Evolutionary conservation across 2,797 vertebrate genomes (phyloP).

Genomic region (Characodon lateralis): DNA sequence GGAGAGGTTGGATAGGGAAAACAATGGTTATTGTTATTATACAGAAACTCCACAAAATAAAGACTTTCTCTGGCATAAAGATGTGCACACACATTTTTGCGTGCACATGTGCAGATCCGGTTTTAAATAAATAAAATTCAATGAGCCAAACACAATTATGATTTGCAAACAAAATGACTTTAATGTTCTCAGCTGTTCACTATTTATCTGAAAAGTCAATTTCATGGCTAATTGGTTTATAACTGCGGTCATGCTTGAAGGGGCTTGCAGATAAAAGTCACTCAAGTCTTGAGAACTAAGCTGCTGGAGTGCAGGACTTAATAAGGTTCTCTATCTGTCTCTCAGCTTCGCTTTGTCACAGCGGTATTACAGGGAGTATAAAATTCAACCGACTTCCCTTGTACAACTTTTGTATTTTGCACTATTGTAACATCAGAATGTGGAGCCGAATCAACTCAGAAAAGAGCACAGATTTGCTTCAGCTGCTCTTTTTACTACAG

Average conservation of each 20-base stretch:
- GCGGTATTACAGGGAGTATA: slow-evolving; percentile 38
- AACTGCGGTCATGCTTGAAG: slow-evolving; percentile 76
- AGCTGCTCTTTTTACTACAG: slow-evolving; percentile 63
- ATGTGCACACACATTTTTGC: background rate
- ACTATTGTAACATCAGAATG: slow-evolving; percentile 14
- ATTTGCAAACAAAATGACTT: slow-evolving; percentile 69
- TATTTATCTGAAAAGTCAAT: slow-evolving; percentile 82
- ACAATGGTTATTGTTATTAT: background rate
- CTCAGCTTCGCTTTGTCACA: slow-evolving; percentile 43
- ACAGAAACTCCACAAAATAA: background rate
- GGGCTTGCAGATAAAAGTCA: slow-evolving; percentile 72
- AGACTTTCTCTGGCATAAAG: background rate
- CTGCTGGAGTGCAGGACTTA: slow-evolving; percentile 59
- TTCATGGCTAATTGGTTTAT: slow-evolving; percentile 85
- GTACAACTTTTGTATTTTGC: slow-evolving; percentile 25
- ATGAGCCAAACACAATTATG: slow-evolving; percentile 56
- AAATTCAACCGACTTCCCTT: slow-evolving; percentile 38
- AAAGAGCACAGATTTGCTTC: slow-evolving; percentile 60
- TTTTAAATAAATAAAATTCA: slow-evolving; percentile 35
- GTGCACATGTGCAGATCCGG: slow-evolving; percentile 34
- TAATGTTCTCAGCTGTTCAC: slow-evolving; percentile 60
- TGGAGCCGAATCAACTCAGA: slow-evolving; percentile 36
- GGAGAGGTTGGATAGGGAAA: too few relatives aligned
- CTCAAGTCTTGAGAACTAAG: slow-evolving; percentile 70
- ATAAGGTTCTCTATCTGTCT: slow-evolving; percentile 54